Base-by-base conservation (phyloP, 1,140 invertebrate species). In the Stegodyphus mimosarum region DNA sequence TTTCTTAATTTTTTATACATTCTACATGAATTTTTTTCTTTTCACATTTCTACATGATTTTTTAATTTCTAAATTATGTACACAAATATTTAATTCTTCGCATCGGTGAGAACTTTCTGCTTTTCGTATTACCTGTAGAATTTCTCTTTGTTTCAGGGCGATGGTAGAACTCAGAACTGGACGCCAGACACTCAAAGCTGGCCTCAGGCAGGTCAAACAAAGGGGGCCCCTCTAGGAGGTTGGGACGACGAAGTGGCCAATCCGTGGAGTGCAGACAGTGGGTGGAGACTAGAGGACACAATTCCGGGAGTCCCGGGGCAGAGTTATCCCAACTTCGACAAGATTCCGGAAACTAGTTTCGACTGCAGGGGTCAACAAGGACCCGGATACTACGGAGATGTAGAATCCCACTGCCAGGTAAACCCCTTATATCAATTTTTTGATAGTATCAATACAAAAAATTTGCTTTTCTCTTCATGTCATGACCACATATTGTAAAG, bases 381-480 rank as follows among this genome's bases (percentile, higher is more conserved):
- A 87, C 89, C 91, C 6, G 91, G 91, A 17, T 91, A 92, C 75
- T 92, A 91, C 87, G 91, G 90, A 10, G 91, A 92, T 87, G 83
- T 88, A 4, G 90, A 91, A 64, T 87, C 91, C 18, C 88, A 89
- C 76, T 92, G 91, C 87, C 91, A 92, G 89, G 91, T 92, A 88
- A 75, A 87, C 52, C 11, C 11, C 17, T 13, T 2, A 13, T 69
- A 6, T 69, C 17, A 18, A 69, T 1, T 17, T 48, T 48, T 6
- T 69, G 1, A 3, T 33, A n/a, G n/a, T n/a, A n/a, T n/a, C n/a
- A n/a, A n/a, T n/a, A n/a, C n/a, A n/a, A n/a, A n/a, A n/a, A n/a
- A n/a, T n/a, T n/a, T n/a, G 33, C 33, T 33, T 33, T 1, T 33
- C 33, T 33, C 33, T 33, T 1, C 33, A 33, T 33, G 33, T 33